These are phyloP conservation scores for Sinodicranocentrus sp. DNA, from an alignment of 2,888 invertebrate genomes.

Conservation along the genomic window DNA sequence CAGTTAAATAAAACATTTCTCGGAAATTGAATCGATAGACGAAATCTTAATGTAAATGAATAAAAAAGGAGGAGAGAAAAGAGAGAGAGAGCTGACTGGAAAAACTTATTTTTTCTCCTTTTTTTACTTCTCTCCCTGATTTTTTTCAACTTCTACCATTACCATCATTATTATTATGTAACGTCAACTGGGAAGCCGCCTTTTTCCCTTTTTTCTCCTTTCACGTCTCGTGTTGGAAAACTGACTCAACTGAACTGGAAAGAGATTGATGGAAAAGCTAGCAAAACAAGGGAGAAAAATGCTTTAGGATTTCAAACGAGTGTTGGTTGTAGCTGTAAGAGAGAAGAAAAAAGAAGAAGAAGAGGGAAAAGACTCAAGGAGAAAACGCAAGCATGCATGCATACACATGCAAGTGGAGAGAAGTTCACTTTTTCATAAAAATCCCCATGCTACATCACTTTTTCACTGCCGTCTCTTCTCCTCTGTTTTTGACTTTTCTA, in stretches of 20 bases:
- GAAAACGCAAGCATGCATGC: conserved; percentile 55
- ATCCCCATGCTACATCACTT: conserved; percentile 62
- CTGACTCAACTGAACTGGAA: conserved; percentile 61
- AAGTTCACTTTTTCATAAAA: conserved; percentile 63
- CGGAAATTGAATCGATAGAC: conserved; percentile 19
- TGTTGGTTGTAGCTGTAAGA: not conserved
- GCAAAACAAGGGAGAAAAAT: conserved; percentile 64
- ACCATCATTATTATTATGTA: conserved; percentile 58
- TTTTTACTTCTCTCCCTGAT: conserved; percentile 6
- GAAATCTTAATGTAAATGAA: conserved; percentile 20
- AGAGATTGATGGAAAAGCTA: conserved; percentile 60
- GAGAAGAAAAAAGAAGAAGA: conserved; percentile 12
- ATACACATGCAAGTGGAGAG: conserved; percentile 45
- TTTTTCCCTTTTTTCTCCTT: conserved; percentile 33
- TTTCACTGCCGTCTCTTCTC: conserved; percentile 59
- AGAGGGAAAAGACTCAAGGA: conserved; percentile 25
- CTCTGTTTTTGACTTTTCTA: conserved; percentile 61
- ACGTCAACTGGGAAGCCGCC: conserved; percentile 45
- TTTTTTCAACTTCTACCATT: conserved; percentile 50
- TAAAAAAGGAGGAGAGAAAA: conserved; percentile 3
- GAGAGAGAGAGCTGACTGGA: not conserved
- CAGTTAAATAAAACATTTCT: too few species aligned
- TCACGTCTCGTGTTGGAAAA: conserved; percentile 28
- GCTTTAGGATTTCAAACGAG: conserved; percentile 57
- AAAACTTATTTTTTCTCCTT: conserved; percentile 36